These are phyloP conservation scores for Tetanocera ferruginea DNA, from an alignment of 2,888 invertebrate genomes.

Conservation along the genomic window DNA sequence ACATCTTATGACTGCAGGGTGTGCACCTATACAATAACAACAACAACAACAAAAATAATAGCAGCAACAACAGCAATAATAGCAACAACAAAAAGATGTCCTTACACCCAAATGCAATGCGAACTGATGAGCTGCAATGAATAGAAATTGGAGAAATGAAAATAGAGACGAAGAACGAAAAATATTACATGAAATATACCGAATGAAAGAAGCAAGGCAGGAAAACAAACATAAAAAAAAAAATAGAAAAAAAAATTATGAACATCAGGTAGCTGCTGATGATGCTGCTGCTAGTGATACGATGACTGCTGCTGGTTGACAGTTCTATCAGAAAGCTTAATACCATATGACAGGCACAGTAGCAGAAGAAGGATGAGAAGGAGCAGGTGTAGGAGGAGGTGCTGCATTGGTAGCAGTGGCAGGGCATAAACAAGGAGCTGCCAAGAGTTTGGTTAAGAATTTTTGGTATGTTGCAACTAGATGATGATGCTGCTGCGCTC, in stretches of 20 bases:
- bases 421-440: not conserved
- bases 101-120: slow-evolving; percentile 34
- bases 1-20: slow-evolving; percentile 43
- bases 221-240: not conserved
- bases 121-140: slow-evolving; percentile 54
- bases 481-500: not conserved
- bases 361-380: not conserved
- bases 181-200: not conserved
- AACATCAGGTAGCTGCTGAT: slow-evolving; percentile 13
- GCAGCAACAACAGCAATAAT: not conserved
- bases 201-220: not conserved
- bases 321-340: slow-evolving; percentile 53
- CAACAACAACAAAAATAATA: slow-evolving; percentile 3
- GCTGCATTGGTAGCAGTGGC: not conserved
- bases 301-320: slow-evolving; percentile 23
- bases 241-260: not conserved
- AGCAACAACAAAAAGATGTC: slow-evolving; percentile 20
- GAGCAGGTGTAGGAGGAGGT: not conserved
- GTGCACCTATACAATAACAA: slow-evolving; percentile 36
- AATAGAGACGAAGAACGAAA: slow-evolving; percentile 36
- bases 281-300: not conserved
- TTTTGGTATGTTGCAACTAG: not conserved
- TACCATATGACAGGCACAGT: slow-evolving; percentile 49
- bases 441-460: not conserved
- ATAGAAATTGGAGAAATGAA: slow-evolving; percentile 52